These are phyloP conservation scores for Pedetes capensis DNA, from an alignment of 2,113 vertebrate species.

Conservation along the genomic window DNA sequence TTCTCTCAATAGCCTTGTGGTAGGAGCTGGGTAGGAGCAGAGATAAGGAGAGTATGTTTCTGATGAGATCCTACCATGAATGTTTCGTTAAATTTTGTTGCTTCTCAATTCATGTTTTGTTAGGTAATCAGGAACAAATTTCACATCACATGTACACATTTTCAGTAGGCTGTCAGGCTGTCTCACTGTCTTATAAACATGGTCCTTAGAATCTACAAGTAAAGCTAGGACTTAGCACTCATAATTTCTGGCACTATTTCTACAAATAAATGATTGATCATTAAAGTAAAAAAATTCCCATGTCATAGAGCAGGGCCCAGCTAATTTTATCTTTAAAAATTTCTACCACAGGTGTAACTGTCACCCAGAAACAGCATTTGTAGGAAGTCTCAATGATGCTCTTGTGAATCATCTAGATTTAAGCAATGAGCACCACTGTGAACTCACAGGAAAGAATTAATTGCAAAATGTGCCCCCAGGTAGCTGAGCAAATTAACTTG, in stretches of 20 bases:
- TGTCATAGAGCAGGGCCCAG: not conserved
- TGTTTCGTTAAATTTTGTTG: not conserved
- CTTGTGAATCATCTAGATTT: not conserved
- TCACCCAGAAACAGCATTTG: not conserved
- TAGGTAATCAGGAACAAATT: not conserved
- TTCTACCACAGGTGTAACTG: not conserved
- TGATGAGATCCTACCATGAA: not conserved
- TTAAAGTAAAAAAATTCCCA: not conserved
- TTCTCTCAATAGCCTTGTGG: not conserved
- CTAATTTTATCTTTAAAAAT: not conserved
- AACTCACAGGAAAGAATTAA: conserved; percentile 56
- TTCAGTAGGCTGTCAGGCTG: not conserved
- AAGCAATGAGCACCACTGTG: not conserved
- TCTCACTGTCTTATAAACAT: not conserved
- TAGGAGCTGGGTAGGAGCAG: not conserved
- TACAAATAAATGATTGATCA: not conserved
- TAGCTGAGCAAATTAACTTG: conserved; percentile 61
- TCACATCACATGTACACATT: not conserved
- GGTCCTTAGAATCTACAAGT: not conserved
- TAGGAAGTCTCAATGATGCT: not conserved
- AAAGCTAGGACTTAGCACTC: not conserved
- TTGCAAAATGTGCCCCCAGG: conserved; percentile 63
- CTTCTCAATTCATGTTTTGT: not conserved
- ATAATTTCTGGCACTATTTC: not conserved
- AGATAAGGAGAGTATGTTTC: not conserved